Base-by-base conservation (phyloP, 2,113 vertebrate species). In the Hyperopisus bebe region DNA sequence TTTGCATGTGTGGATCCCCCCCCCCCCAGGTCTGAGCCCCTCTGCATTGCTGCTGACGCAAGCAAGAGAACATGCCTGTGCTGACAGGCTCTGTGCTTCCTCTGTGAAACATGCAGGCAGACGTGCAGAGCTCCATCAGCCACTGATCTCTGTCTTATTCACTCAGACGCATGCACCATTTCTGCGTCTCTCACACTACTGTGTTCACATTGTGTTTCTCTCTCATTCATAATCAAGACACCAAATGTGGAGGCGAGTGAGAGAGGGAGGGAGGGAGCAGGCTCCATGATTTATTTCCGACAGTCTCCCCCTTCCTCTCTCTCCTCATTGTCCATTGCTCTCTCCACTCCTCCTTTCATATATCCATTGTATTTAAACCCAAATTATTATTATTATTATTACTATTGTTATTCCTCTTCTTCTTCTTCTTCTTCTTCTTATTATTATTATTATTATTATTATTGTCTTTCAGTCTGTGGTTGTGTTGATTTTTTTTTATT, bases 21-120 rank as follows among this genome's bases (percentile, higher is more conserved):
- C 46, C 44, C 31, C 35, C 5, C 35, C 13, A 19, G 74, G 15
- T 80, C 13, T 42, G 74, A 80, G 74, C 74, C 50, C 70, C 27
- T 83, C 90, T 90, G 90, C 90, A 90, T 51, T 88, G 87, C 90
- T 88, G 90, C 90, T 88, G 90, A 83, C 88, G 90, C 74, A 88
- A 53, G 74, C 66, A 84, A 53, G 83, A 35, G 24, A 70, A 50
- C 46, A 87, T 53, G 42, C n/a, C 55, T 35, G 51, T n/a, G 9
- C 39, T 44, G 46, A 84, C 39, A 85, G 83, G 9, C 39, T 46
- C 55, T 66, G 55, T 47, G 19, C 11, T 58, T 88, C 58, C n/a
- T 44, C 66, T 50, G 44, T 35, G 44, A 39, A 17, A 10, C 66
- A 21, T 42, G 5, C 88, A 50, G n/a, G 31, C 46, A 3, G 17